Percentiles rank a stretch among this genome's conserved stretches.
These are phyloP conservation scores for Drosophila recens DNA, from an alignment of 2,888 invertebrate species.

Conservation along the genomic window DNA sequence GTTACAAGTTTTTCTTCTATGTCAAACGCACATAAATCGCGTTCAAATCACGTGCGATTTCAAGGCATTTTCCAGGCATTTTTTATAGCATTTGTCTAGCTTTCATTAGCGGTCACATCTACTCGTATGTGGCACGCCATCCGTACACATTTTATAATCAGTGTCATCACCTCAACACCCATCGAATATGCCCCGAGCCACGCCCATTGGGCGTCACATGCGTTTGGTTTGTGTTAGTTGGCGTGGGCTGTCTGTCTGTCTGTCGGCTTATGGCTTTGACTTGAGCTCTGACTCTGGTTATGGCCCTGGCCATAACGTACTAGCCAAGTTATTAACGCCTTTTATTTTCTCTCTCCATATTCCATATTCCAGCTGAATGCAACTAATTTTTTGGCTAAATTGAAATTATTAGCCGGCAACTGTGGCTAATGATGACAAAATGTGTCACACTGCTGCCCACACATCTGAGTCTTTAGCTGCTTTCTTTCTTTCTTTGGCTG, in stretches of 20 bases:
- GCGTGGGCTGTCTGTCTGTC: slow-evolving; percentile 62
- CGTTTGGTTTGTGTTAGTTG: slow-evolving; percentile 34
- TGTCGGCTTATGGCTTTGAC: slow-evolving; percentile 47
- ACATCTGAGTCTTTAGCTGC: slow-evolving; percentile 41
- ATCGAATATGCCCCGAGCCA: slow-evolving; percentile 37
- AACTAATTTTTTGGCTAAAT: slow-evolving; percentile 75
- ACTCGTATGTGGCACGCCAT: slow-evolving; percentile 33
- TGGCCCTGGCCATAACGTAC: slow-evolving; percentile 42
- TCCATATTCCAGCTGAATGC: slow-evolving; percentile 40
- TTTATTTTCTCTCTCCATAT: slow-evolving; percentile 21
- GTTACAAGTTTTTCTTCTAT: neutral
- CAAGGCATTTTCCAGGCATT: slow-evolving; percentile 9
- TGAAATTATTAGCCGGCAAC: slow-evolving; percentile 80
- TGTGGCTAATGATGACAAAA: slow-evolving; percentile 83
- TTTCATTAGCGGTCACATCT: slow-evolving; percentile 14
- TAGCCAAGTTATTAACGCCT: slow-evolving; percentile 69
- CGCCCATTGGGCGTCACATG: slow-evolving; percentile 41
- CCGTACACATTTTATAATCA: slow-evolving; percentile 68
- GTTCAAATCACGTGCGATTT: slow-evolving; percentile 18
- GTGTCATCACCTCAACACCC: slow-evolving; percentile 75
- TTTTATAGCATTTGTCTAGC: slow-evolving; percentile 7
- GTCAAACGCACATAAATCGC: slow-evolving; percentile 24
- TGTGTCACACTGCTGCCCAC: slow-evolving; percentile 81
- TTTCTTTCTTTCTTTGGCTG: slow-evolving; percentile 53
- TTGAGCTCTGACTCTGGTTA: slow-evolving; percentile 16